Percentiles rank a stretch among this genome's conserved stretches.
Conservation (phyloP, 2,797 vertebrate genomes). For the Pseudomugil gertrudae region DNA sequence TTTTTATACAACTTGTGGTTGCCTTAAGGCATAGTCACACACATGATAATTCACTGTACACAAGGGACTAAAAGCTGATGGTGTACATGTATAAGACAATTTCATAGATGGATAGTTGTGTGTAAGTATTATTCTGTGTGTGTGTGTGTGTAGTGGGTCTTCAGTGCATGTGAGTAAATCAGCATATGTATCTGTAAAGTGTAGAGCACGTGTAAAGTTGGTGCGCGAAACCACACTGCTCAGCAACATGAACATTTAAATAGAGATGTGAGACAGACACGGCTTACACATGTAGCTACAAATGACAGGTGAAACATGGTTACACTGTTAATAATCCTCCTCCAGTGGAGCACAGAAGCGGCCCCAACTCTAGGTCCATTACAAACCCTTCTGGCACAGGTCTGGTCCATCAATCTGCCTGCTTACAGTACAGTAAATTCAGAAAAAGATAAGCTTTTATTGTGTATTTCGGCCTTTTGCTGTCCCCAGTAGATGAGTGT, state of each 20-base stretch:
- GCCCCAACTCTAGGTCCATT: slow-evolving; percentile 37
- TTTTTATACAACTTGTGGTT: slow-evolving; percentile 86
- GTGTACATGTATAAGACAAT: slow-evolving; percentile 86
- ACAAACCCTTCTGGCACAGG: slow-evolving; percentile 61
- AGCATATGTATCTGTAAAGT: slow-evolving; percentile 51
- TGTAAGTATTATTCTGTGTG: slow-evolving; percentile 52
- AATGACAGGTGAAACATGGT: slow-evolving; percentile 89
- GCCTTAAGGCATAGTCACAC: slow-evolving; percentile 80
- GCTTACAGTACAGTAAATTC: slow-evolving; percentile 74
- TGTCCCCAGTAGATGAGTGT: slow-evolving; percentile 59
- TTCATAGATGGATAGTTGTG: slow-evolving; percentile 87
- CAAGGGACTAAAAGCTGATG: slow-evolving; percentile 84
- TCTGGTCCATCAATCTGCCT: slow-evolving; percentile 72
- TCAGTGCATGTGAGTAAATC: slow-evolving; percentile 52
- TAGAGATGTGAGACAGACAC: slow-evolving; percentile 94
- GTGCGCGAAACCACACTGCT: slow-evolving; percentile 81
- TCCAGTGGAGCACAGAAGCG: slow-evolving; percentile 49
- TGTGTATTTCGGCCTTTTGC: slow-evolving; percentile 59
- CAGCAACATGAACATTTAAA: slow-evolving; percentile 92
- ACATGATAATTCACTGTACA: slow-evolving; percentile 83
- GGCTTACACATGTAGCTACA: slow-evolving; percentile 93
- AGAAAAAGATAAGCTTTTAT: slow-evolving; percentile 71
- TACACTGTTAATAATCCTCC: slow-evolving; percentile 79
- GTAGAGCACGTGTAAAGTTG: slow-evolving; percentile 65
- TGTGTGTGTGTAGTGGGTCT: slow-evolving; percentile 21